phyloP scores from a whole-genome alignment of 2,888 invertebrate species.

The Stenchaetothrips biformis region DNA sequence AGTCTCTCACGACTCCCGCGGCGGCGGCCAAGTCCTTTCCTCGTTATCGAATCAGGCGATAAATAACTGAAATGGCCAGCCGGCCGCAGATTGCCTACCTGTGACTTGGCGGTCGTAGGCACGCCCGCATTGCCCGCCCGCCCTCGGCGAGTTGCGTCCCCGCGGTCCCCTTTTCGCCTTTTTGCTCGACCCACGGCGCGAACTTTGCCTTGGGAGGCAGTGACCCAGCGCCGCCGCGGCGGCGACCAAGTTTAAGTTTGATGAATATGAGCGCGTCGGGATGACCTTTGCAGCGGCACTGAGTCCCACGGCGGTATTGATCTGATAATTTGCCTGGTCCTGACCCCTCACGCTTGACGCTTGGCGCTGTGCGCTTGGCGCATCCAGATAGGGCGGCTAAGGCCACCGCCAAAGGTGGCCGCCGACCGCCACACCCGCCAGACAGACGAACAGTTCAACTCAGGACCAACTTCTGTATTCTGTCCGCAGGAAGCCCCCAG shows the following conservation, averaged over 20 bases:
- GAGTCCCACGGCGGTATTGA: constrained; percentile 1
- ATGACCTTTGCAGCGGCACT: constrained; percentile 2
- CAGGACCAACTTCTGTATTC: background rate
- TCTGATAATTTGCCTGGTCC: background rate
- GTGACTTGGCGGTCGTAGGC: too few species aligned
- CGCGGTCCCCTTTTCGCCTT: background rate
- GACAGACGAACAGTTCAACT: background rate
- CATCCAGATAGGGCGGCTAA: background rate
- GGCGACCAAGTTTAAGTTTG: background rate
- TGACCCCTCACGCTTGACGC: background rate
- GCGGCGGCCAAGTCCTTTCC: too few species aligned
- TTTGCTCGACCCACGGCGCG: background rate
- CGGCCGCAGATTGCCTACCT: too few species aligned
- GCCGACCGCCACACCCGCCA: background rate
- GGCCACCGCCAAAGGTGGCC: background rate
- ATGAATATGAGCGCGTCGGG: background rate
- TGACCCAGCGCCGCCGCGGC: too few species aligned
- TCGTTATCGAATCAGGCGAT: too few species aligned
- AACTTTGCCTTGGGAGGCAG: too few species aligned
- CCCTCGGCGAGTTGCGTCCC: background rate
- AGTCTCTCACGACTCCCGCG: too few species aligned
- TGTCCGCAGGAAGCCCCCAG: background rate
- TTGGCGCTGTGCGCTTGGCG: background rate
- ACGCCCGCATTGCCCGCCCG: background rate
- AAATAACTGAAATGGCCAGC: too few species aligned